These are phyloP conservation scores for Pardosa pseudoannulata DNA, from an alignment of 2,888 invertebrate species.

Conservation along the genomic window DNA sequence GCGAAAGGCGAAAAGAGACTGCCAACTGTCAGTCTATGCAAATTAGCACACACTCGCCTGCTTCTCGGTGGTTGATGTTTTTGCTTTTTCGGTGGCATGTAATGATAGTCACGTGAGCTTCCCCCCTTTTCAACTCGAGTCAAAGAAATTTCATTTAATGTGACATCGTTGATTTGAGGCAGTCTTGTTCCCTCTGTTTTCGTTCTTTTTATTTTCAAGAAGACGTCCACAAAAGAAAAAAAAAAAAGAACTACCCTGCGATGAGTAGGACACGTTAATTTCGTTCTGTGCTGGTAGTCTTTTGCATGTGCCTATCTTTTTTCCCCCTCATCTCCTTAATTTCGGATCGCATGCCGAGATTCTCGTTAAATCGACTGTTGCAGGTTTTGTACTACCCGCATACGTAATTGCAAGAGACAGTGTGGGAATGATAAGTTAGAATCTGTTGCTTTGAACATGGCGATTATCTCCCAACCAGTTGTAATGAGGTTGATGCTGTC, in stretches of 20 bases:
- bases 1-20: conserved; percentile 1
- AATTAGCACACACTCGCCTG: background rate
- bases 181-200: background rate
- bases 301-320: background rate
- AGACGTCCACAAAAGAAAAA: too few relatives aligned
- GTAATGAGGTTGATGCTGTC: too few relatives aligned
- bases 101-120: background rate
- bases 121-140: background rate
- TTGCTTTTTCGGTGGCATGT: background rate
- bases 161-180: background rate
- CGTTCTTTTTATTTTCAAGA: background rate
- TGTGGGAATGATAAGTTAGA: too few relatives aligned
- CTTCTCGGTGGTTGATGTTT: background rate
- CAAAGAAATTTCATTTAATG: background rate
- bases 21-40: conserved; percentile 17
- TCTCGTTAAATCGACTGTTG: too few relatives aligned
- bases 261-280: background rate
- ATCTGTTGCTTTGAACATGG: too few relatives aligned
- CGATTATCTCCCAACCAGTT: too few relatives aligned
- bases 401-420: too few relatives aligned
- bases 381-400: too few relatives aligned
- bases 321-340: too few relatives aligned
- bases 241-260: background rate
- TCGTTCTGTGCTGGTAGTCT: background rate
- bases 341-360: too few relatives aligned